Evolutionary conservation across 2,113 vertebrate species (phyloP).

Genomic region (Nothobranchius furzeri): DNA sequence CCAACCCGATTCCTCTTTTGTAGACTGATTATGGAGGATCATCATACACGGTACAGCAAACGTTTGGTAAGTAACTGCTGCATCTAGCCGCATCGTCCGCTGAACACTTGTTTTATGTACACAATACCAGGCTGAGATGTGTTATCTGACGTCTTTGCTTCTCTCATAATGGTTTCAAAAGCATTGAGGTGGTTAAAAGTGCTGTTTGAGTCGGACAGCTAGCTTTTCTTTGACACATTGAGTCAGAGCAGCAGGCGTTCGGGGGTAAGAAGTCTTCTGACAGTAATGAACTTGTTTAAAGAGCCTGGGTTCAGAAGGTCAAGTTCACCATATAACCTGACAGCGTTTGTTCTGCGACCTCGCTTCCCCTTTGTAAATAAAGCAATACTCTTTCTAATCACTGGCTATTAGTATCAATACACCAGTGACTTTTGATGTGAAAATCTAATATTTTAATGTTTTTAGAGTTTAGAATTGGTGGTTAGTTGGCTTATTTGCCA

Average conservation of each 20-base stretch:
- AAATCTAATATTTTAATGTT: not conserved
- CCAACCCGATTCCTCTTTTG: conserved; percentile 27
- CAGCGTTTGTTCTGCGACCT: conserved; percentile 25
- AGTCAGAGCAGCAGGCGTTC: not conserved
- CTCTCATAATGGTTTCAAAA: not conserved
- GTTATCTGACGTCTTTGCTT: not conserved
- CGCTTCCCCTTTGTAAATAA: conserved; percentile 14
- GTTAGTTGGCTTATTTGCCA: too few species aligned
- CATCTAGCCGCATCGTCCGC: conserved; percentile 5
- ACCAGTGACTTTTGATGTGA: not conserved
- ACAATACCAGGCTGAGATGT: not conserved
- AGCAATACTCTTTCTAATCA: not conserved
- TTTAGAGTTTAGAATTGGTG: too few species aligned
- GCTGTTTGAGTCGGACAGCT: not conserved
- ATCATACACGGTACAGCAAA: conserved; percentile 92
- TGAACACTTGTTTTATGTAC: conserved; percentile 15
- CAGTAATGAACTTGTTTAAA: conserved; percentile 55
- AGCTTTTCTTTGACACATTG: not conserved
- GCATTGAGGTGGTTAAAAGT: not conserved
- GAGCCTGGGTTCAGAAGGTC: conserved; percentile 62
- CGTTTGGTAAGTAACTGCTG: conserved; percentile 87
- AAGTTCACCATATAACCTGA: conserved; percentile 55
- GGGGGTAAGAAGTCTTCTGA: not conserved
- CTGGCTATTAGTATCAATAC: not conserved
- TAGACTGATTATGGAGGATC: conserved; percentile 83